These are phyloP conservation scores for Bradypodion ventrale DNA, from an alignment of 2,797 vertebrate genomes.

Conservation along the genomic window DNA sequence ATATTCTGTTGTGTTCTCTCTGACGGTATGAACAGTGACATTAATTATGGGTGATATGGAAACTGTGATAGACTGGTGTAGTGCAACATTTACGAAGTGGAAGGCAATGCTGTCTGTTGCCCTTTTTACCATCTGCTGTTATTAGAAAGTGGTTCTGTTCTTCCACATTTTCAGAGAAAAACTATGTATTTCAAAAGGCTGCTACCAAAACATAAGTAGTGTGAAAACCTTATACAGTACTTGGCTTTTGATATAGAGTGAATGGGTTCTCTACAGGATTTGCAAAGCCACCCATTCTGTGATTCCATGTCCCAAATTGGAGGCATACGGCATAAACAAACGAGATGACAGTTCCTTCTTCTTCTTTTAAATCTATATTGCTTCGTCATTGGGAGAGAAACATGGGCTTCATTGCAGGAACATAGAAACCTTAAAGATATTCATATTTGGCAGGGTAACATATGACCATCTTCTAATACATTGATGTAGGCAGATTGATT, in stretches of 20 bases:
- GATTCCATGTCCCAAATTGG: neutral
- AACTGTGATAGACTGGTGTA: neutral
- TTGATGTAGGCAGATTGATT: too few species aligned
- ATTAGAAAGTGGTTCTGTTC: accelerated
- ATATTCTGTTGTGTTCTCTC: neutral
- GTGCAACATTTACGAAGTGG: constrained; percentile 5
- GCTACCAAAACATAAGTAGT: neutral
- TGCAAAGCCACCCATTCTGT: neutral
- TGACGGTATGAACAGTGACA: neutral
- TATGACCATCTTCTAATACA: too few species aligned
- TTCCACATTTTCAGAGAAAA: neutral
- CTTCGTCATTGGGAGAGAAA: too few species aligned
- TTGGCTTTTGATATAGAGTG: neutral
- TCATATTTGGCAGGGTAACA: too few species aligned
- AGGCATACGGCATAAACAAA: too few species aligned
- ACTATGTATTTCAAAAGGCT: neutral
- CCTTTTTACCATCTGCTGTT: constrained; percentile 25
- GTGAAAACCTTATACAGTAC: neutral
- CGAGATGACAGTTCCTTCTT: too few species aligned
- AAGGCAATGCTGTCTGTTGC: constrained; percentile 1
- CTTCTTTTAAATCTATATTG: too few species aligned
- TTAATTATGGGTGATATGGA: neutral
- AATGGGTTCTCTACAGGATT: neutral
- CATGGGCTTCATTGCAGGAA: too few species aligned
- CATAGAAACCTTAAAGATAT: too few species aligned